Base-by-base conservation (phyloP, 2,113 vertebrate genomes). In the Aspidoscelis tigris region DNA sequence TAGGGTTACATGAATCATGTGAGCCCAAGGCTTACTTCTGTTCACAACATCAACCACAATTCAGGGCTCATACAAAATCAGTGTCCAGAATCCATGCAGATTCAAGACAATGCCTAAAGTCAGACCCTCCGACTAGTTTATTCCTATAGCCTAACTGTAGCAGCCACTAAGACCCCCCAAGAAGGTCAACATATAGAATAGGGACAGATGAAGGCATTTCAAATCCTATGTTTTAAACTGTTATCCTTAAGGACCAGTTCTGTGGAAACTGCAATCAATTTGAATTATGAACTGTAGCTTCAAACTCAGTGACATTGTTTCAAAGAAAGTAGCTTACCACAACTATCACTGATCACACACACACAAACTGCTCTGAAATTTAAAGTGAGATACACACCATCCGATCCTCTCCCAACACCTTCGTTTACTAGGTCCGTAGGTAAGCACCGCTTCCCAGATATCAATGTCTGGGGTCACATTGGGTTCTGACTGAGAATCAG, bases 321-420 rank as follows among this genome's bases (percentile, higher is more conserved):
- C 2, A 81, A 53, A 1, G 16, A 16, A 18, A 4, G 61, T 61
- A 4, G 39, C 2, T n/a, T 50, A 4, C 75, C 85, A 84, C 14
- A 0, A 79, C 64, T 65, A 81, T 39, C 77, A n/a, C 79, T 81
- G 47, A 11, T 73, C 69, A 79, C 53, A 73, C 8, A 85, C 1
- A 61, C 1, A 61, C 21, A 50, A n/a, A 72, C 58, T 68, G 2
- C 66, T 24, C 81, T 82, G 85, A 78, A 7, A 78, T 86, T 33
- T 71, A 85, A 89, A 33, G 82, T 64, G 76, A 86, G 76, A 81
- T 53, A 94, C 96, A 18, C 91, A 99, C 99, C 98, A 98, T 78
- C 99, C 98, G n/a, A 99, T 94, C 68, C 96, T 96, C 88, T 99
- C 99, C 99, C 99, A 99, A 90, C 98, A 99, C 90, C 98, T 96